phyloP scores from a whole-genome alignment of 2,888 invertebrate genomes.

The Eurytoma californica region DNA sequence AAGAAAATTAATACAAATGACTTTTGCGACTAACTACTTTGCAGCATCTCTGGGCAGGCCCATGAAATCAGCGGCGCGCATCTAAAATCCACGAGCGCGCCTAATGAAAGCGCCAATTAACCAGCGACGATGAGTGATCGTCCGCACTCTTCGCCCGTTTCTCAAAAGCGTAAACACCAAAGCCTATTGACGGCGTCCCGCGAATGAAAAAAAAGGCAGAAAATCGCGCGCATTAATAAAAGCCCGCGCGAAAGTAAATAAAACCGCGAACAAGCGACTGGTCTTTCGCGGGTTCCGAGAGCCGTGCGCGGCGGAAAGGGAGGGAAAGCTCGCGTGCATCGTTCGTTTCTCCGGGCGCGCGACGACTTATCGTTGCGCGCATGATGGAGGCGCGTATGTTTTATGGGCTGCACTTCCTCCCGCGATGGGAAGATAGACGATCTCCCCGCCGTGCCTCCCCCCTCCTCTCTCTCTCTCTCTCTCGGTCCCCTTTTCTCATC shows the following conservation, averaged over 20 bases:
- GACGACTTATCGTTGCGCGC: conserved; percentile 51
- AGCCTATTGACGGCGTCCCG: not conserved
- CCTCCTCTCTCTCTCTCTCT: conserved; percentile 18
- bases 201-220: not conserved
- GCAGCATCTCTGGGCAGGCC: not conserved
- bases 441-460: conserved; percentile 29
- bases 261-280: conserved; percentile 39
- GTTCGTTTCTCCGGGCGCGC: conserved; percentile 23
- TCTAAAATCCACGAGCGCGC: conserved; percentile 10
- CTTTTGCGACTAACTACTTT: not conserved
- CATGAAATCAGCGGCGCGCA: conserved; percentile 5
- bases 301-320: conserved; percentile 3
- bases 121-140: conserved; percentile 19
- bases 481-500: conserved; percentile 55
- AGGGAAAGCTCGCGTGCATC: conserved; percentile 21
- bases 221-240: conserved; percentile 28
- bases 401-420: conserved; percentile 64
- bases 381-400: conserved; percentile 64
- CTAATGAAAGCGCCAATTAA: conserved; percentile 32
- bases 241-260: conserved; percentile 23
- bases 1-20: not conserved
- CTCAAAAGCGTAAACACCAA: conserved; percentile 20
- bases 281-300: conserved; percentile 40
- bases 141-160: conserved; percentile 7
- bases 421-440: conserved; percentile 61